Evolutionary conservation across 2,797 vertebrate species (phyloP).

Genomic region (Austrolebias charrua): DNA sequence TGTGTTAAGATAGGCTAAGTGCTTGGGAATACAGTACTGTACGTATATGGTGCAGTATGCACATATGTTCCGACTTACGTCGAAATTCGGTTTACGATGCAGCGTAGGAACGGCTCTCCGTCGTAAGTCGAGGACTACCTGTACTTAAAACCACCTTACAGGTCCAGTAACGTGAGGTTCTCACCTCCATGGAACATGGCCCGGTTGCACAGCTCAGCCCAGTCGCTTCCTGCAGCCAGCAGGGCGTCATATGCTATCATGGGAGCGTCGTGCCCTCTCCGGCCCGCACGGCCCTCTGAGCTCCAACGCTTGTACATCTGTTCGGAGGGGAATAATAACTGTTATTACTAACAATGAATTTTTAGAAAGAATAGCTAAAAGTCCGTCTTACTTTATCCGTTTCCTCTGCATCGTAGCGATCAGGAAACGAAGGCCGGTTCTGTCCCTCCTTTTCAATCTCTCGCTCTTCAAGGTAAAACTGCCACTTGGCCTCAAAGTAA

Average conservation of each 20-base stretch:
- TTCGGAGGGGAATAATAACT: constrained; percentile 4
- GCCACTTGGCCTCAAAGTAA: constrained; percentile 98
- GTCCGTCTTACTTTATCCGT: constrained; percentile 87
- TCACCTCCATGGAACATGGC: constrained; percentile 97
- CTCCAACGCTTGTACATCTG: constrained; percentile 94
- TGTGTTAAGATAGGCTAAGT: too few relatives aligned
- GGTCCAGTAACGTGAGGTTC: constrained; percentile 11
- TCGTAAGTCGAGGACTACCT: too few relatives aligned
- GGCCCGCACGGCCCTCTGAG: constrained; percentile 90
- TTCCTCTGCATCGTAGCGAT: constrained; percentile 86
- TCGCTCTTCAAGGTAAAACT: constrained; percentile 96
- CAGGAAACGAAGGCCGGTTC: constrained; percentile 83
- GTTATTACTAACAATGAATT: too few relatives aligned
- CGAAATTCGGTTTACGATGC: too few relatives aligned
- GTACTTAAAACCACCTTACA: not conserved
- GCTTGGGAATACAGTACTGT: too few relatives aligned
- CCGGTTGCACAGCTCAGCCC: constrained; percentile 88
- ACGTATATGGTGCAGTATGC: too few relatives aligned
- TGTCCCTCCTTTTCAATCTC: constrained; percentile 85
- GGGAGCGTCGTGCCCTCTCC: constrained; percentile 92
- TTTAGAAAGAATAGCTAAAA: not conserved
- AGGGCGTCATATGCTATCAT: constrained; percentile 98
- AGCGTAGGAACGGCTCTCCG: too few relatives aligned
- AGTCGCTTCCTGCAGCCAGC: constrained; percentile 85
- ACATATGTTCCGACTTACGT: too few relatives aligned